These are phyloP conservation scores for Leptobrachium leishanense DNA, from an alignment of 2,113 vertebrate species.

Conservation along the genomic window DNA sequence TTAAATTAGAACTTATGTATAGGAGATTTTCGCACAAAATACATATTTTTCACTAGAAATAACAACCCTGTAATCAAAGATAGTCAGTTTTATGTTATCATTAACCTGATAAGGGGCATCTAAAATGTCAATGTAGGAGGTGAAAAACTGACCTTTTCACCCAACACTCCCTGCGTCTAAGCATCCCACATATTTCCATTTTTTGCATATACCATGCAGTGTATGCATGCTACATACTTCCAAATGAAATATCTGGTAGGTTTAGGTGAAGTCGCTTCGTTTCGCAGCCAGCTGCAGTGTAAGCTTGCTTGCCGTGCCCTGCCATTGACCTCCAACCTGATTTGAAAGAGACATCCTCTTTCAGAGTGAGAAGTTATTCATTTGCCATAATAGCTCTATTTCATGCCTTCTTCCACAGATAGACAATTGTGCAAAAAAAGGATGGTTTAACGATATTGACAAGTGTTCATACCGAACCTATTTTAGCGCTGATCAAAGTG, in stretches of 20 bases:
- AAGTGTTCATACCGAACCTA: constrained; percentile 49
- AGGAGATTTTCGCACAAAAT: too few relatives aligned
- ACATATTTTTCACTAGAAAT: too few relatives aligned
- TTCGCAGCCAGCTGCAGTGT: constrained; percentile 63
- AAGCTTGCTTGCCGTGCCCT: constrained; percentile 59
- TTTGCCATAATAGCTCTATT: constrained; percentile 62
- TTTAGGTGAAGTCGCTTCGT: constrained; percentile 56
- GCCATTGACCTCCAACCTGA: constrained; percentile 67
- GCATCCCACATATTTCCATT: too few relatives aligned
- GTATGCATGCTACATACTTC: too few relatives aligned
- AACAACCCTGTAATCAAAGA: too few relatives aligned
- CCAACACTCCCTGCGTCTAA: too few relatives aligned
- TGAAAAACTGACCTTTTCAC: too few relatives aligned
- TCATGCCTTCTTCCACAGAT: constrained; percentile 57
- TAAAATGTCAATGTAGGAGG: too few relatives aligned
- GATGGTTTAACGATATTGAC: constrained; percentile 51
- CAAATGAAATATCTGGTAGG: constrained; percentile 9
- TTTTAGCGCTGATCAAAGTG: constrained; percentile 50
- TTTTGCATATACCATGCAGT: too few relatives aligned
- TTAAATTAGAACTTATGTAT: too few relatives aligned
- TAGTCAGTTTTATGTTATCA: too few relatives aligned
- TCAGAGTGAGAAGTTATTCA: constrained; percentile 65
- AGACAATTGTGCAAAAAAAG: constrained; percentile 57
- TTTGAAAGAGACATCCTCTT: constrained; percentile 64
- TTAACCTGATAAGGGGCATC: too few relatives aligned